Evolutionary conservation across 2,113 vertebrate genomes (phyloP), one percentile per base, ranked within the genome.

Genomic region (Otis tarda): DNA sequence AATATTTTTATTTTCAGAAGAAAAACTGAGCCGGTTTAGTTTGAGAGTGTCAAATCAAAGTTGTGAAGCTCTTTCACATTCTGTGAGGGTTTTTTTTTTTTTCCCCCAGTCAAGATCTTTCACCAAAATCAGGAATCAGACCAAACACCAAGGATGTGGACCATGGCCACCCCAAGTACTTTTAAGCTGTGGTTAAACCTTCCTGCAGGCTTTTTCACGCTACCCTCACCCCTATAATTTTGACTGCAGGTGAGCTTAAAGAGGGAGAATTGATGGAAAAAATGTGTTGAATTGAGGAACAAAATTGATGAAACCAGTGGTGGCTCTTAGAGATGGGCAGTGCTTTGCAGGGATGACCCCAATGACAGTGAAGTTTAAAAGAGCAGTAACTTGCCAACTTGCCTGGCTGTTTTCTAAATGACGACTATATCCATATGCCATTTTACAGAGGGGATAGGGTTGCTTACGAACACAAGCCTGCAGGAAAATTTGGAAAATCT

Each of bases 401-500:
- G 18, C 16, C 33, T 1, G 4, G 6, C 14, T 31, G 19, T 57
- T 91, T 73, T 67, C 37, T 69, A 79, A 57, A 49, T 4, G 17
- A 23, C 3, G 1, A 28, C 7, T 71, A 3, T 9, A 53, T 33
- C 59, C 12, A 3, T 6, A 4, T 1, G 8, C 28, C 6, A 3
- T 39, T 83, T 68, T 31, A n/a, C 18, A 27, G 83, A 2, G 5
- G 11, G 9, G 9, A 27, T 22, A 83, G 52, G 10, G 10, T 12
- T 69, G 27, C 49, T 77, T 60, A 43, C 0, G 1, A 64, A 21
- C 56, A 59, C 1, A 1, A 64, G 7, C 14, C 33, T 6, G 1
- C 61, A 61, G 61, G 9, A 82, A 41, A 49, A 57, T 45, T 64
- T 37, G 59, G 37, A 84, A 95, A 84, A 71, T 7, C 14, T 1